phyloP scores from a whole-genome alignment of 2,888 invertebrate genomes.

The Loripinus fragilis region DNA sequence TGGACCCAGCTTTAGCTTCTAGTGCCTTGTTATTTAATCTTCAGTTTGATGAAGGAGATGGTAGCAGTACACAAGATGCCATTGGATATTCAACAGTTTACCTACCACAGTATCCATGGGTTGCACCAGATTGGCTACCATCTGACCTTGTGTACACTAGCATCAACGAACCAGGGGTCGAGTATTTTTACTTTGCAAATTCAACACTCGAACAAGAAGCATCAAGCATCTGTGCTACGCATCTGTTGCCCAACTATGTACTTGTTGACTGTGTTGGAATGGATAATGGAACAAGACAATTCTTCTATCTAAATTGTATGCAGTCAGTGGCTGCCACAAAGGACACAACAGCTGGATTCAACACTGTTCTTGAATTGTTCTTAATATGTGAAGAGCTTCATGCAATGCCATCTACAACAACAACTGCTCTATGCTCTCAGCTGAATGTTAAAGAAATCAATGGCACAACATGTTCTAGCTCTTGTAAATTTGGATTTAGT shows the following conservation, averaged over 20 bases:
- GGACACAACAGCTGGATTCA: conserved; percentile 43
- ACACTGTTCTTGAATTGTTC: conserved; percentile 50
- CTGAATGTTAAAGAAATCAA: conserved; percentile 31
- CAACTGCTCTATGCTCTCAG: conserved; percentile 32
- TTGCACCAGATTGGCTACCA: conserved; percentile 67
- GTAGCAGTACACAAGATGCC: conserved; percentile 46
- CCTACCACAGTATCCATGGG: conserved; percentile 68
- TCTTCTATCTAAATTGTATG: conserved; percentile 43
- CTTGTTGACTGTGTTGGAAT: conserved; percentile 28
- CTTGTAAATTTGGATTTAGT: conserved; percentile 61
- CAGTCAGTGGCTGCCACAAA: conserved; percentile 43
- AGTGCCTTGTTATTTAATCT: conserved; percentile 53
- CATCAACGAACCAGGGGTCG: conserved; percentile 36
- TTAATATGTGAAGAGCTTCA: conserved; percentile 53
- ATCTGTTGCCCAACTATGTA: neutral
- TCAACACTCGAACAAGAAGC: conserved; percentile 35
- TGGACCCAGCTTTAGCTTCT: conserved; percentile 60
- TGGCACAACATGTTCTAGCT: conserved; percentile 54
- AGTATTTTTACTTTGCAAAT: conserved; percentile 51
- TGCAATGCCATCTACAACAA: conserved; percentile 27
- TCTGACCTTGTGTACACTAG: conserved; percentile 62
- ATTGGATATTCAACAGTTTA: conserved; percentile 18
- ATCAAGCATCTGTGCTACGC: conserved; percentile 37
- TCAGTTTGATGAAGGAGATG: conserved; percentile 72
- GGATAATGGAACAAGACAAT: conserved; percentile 38